These are phyloP conservation scores for Myotis yumanensis DNA, from an alignment of 2,113 vertebrate genomes.

Conservation along the genomic window DNA sequence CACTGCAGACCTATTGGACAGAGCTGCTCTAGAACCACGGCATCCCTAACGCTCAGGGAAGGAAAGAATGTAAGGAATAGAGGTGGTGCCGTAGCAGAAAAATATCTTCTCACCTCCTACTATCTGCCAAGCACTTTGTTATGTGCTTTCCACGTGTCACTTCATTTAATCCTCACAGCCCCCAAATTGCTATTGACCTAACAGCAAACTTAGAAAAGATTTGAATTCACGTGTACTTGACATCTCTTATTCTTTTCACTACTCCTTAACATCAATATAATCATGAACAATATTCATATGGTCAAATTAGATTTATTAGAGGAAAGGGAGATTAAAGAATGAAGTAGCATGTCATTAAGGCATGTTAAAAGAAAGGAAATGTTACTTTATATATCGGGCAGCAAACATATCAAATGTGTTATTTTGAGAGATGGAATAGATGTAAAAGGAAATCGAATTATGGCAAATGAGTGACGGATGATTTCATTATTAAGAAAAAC, in stretches of 20 bases:
- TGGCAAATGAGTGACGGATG: background rate
- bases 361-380: background rate
- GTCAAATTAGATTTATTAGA: background rate
- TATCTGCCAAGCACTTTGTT: background rate
- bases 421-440: background rate
- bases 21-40: background rate
- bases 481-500: constrained; percentile 48
- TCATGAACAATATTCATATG: background rate
- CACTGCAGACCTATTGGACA: background rate
- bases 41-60: background rate
- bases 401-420: background rate
- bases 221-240: background rate
- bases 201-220: background rate
- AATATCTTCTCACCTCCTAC: background rate
- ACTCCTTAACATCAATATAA: background rate
- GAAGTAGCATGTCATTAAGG: background rate
- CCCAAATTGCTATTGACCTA: background rate
- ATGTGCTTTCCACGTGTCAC: background rate
- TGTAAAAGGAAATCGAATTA: constrained; percentile 13
- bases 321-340: background rate
- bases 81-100: background rate
- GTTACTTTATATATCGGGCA: background rate
- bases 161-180: background rate
- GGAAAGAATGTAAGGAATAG: background rate
- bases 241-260: background rate